Evolutionary conservation across 2,888 invertebrate genomes (phyloP), one percentile per base, ranked within the genome.

Genomic region (Endomychus coccineus): DNA sequence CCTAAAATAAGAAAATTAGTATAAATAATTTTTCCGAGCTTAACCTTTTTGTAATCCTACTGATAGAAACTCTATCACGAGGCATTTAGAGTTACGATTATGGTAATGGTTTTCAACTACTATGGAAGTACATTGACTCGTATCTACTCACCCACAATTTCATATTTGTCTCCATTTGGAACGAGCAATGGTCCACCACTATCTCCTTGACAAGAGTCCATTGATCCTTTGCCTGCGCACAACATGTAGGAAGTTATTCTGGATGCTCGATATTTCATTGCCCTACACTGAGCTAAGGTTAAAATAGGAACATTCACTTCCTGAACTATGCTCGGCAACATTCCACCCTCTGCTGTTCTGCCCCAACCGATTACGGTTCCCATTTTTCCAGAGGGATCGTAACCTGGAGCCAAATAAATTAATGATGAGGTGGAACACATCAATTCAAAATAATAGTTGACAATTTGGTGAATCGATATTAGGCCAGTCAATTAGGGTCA

Each of bases 341-440:
- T 76, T 1, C 89, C 88, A 2, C 85, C 86, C 60, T 89, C 89
- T 0, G 82, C 75, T 0, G 84, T 83, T 4, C 88, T 72, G 1
- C 89, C 89, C 89, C 89, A 89, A 2, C 89, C 89, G 5, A 88
- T 82, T 4, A 87, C 88, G 0, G 83, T 78, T 6, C 87, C 88
- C 36, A 71, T 69, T 54, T 77, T 77, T 17, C 83, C 84, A 1
- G 81, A 72, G 29, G 83, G 83, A 51, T 83, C 83, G 14, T 61
- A 59, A 37, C 66, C 78, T 77, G 49, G 28, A 54, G 52, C 22
- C 37, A 27, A 5, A 19, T 19, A 6, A 7, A 19, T 5, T 19
- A n/a, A 19, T 6, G 19, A 19, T 19, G 7, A 19, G 5, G 7
- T 5, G 19, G 6, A 19, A 19, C 19, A 19, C 7, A 7, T 19